These are phyloP conservation scores for Agrypnia vestita DNA, from an alignment of 1,140 invertebrate species.

Conservation along the genomic window DNA sequence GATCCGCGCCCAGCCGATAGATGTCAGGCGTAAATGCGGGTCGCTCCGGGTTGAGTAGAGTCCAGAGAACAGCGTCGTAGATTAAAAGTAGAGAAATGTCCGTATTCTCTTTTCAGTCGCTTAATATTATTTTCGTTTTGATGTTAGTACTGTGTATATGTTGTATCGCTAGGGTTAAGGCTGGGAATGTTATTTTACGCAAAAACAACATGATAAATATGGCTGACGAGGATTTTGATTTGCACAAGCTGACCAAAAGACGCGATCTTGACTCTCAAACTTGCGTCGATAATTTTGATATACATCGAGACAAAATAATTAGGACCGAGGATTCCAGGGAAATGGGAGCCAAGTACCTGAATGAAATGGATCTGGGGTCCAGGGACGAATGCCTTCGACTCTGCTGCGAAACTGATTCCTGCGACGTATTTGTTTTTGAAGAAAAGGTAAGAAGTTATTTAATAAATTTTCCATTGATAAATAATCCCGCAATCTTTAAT, in stretches of 20 bases:
- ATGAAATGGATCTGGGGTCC: constrained; percentile 85
- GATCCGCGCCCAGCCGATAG: constrained; percentile 19
- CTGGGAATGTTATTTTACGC: constrained; percentile 46
- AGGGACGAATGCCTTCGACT: constrained; percentile 87
- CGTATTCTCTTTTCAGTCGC: constrained; percentile 7
- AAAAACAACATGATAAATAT: constrained; percentile 53
- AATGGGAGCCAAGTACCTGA: constrained; percentile 91
- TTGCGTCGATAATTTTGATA: constrained; percentile 83
- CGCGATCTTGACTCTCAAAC: constrained; percentile 70
- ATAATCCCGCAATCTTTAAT: too few relatives aligned
- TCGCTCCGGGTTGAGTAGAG: too few relatives aligned
- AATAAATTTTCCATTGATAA: too few relatives aligned
- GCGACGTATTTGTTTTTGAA: constrained; percentile 94
- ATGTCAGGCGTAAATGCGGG: background rate
- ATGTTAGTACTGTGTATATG: constrained; percentile 28
- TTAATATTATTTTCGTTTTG: constrained; percentile 45
- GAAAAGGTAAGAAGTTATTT: constrained; percentile 80
- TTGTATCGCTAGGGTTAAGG: constrained; percentile 9
- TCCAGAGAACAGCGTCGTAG: background rate
- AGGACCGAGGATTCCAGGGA: constrained; percentile 89
- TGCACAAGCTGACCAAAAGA: constrained; percentile 53
- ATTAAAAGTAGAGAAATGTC: constrained; percentile 20
- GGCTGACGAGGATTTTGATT: constrained; percentile 28
- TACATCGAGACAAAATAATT: constrained; percentile 92
- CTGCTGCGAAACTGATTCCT: constrained; percentile 89